Conservation (phyloP, 1,140 invertebrate genomes). For the Heterodera carotae region DNA sequence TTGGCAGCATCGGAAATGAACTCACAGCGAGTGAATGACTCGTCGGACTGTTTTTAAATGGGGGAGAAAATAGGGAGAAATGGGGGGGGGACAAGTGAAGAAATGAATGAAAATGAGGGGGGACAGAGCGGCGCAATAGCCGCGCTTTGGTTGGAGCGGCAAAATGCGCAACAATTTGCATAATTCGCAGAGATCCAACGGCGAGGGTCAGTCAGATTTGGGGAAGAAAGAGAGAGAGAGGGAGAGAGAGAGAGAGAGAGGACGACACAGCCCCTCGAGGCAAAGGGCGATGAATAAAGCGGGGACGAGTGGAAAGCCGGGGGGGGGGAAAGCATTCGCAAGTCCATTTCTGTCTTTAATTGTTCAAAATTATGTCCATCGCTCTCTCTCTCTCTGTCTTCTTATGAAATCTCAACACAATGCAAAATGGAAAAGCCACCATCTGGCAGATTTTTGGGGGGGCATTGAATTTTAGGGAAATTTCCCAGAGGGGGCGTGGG, state of each 20-base stretch:
- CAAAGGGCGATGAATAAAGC: background rate
- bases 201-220: background rate
- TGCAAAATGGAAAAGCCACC: background rate
- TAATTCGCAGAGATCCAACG: background rate
- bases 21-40: background rate
- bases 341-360: background rate
- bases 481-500: no score
- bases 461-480: no score
- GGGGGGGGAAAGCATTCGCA: background rate
- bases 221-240: background rate
- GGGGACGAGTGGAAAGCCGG: background rate
- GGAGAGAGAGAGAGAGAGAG: background rate
- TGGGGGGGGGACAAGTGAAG: background rate
- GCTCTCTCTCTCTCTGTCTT: background rate
- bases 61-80: background rate
- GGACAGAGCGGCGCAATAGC: background rate
- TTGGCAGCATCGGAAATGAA: background rate
- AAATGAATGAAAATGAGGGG: background rate
- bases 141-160: background rate
- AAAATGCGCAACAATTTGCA: conserved; percentile 14
- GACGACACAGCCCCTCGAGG: background rate
- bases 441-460: background rate
- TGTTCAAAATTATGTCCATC: background rate
- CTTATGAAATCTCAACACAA: background rate
- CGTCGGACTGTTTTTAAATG: no score